Conservation (phyloP, 1,140 invertebrate genomes). For the Wiebesia pumilae region DNA sequence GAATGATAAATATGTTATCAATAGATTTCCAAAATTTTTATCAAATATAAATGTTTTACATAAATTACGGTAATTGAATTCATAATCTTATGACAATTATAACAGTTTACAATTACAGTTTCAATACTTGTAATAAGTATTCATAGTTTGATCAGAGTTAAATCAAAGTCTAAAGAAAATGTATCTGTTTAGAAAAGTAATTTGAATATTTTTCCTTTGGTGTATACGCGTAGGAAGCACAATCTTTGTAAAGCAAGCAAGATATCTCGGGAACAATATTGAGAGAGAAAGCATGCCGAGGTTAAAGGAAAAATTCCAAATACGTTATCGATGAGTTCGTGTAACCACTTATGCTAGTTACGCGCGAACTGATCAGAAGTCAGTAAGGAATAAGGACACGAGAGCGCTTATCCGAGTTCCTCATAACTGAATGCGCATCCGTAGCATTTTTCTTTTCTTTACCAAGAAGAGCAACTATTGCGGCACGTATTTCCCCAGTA, state of each 20-base stretch:
- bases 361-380: neutral
- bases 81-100: neutral
- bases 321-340: neutral
- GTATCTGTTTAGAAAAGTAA: neutral
- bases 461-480: constrained; percentile 38
- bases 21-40: neutral
- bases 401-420: neutral
- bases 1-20: neutral
- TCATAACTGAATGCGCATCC: neutral
- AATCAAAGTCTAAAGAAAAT: neutral
- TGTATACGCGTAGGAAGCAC: neutral
- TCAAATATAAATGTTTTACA: too few species aligned
- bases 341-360: neutral
- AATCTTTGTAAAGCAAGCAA: neutral
- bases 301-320: constrained; percentile 1
- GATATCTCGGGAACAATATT: neutral
- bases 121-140: neutral
- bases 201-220: constrained; percentile 1
- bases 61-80: neutral
- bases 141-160: neutral
- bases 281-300: neutral
- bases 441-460: too few species aligned
- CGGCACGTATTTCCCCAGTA: constrained; percentile 57
- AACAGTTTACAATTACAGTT: neutral
- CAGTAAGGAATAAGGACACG: neutral